Conservation (phyloP, 2,797 vertebrate species). For the Tamandua tetradactyla region DNA sequence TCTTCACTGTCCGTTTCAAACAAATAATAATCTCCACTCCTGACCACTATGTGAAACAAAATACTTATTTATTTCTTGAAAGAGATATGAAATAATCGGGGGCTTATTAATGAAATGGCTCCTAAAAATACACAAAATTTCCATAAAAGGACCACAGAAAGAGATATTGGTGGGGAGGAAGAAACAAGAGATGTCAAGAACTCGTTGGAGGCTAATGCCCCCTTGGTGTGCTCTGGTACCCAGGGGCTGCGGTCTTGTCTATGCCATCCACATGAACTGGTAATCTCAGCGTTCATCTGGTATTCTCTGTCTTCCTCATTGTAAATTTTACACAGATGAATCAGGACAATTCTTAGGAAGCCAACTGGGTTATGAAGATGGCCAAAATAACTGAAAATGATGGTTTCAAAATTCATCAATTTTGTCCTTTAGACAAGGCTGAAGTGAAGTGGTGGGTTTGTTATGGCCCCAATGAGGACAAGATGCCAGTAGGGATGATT, state of each 20-base stretch:
- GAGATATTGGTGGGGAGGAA: conserved; percentile 69
- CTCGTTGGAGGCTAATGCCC: conserved; percentile 48
- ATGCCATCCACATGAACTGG: neutral
- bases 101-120: conserved; percentile 67
- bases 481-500: neutral
- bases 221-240: conserved; percentile 14
- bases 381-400: neutral
- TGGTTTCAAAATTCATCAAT: neutral
- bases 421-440: conserved; percentile 44
- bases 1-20: conserved; percentile 99
- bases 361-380: neutral
- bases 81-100: conserved; percentile 6
- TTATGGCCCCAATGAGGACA: neutral
- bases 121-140: conserved; percentile 65
- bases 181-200: conserved; percentile 65
- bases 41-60: conserved; percentile 95
- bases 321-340: neutral
- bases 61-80: conserved; percentile 85
- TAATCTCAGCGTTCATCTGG: neutral
- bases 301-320: neutral
- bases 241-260: conserved; percentile 20
- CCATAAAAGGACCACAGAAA: conserved; percentile 68
- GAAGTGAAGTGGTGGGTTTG: conserved; percentile 32
- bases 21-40: conserved; percentile 99
- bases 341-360: neutral